phyloP scores from a whole-genome alignment of 2,113 vertebrate species.

The Pipa parva region DNA sequence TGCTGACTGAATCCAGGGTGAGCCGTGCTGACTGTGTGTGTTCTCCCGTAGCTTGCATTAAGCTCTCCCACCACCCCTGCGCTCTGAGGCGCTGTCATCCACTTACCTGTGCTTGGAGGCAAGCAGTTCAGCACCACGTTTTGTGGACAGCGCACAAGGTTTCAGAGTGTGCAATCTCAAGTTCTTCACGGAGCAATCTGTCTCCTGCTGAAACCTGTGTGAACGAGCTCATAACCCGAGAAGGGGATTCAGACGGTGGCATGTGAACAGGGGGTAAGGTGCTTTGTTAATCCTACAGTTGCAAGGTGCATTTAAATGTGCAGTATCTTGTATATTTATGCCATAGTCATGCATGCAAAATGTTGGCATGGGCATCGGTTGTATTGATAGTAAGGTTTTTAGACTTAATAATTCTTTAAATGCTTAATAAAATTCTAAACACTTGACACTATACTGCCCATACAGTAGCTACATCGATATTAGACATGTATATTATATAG shows the following conservation, averaged over 20 bases:
- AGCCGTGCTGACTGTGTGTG: conserved; percentile 42
- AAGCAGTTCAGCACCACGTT: conserved; percentile 5
- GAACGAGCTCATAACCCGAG: background rate
- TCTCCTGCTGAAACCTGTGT: background rate
- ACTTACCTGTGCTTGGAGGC: conserved; percentile 46
- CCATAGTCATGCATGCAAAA: too few species aligned
- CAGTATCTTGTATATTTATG: too few species aligned
- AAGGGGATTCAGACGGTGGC: conserved; percentile 46
- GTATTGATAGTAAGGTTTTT: too few species aligned
- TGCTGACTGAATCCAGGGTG: conserved; percentile 1
- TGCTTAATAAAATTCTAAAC: too few species aligned
- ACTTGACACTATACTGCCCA: too few species aligned
- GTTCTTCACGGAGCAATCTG: background rate
- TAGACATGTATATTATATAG: too few species aligned
- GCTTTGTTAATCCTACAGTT: background rate
- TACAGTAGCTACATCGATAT: too few species aligned
- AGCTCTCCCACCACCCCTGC: background rate
- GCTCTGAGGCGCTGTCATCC: conserved; percentile 39
- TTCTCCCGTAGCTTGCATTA: conserved; percentile 38
- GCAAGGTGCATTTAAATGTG: too few species aligned
- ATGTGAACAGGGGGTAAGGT: conserved; percentile 61
- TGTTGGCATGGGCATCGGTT: too few species aligned
- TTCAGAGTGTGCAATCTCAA: background rate
- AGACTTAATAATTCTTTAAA: too few species aligned
- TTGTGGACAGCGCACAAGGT: conserved; percentile 7